phyloP scores from a whole-genome alignment of 2,797 vertebrate species.

The Thunnus albacares region DNA sequence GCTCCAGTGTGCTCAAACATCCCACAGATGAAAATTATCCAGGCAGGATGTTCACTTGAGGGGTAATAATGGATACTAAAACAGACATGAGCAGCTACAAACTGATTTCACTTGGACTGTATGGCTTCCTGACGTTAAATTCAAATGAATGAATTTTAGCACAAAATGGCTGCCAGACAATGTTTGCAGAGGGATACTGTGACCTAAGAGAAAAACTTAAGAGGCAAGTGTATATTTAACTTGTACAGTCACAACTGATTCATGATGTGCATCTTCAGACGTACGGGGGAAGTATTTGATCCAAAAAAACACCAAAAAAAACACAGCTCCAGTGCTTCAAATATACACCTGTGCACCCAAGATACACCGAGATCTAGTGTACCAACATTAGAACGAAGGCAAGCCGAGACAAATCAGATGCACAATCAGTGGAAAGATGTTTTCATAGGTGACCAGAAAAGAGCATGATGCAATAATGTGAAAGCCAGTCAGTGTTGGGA shows the following conservation, averaged over 20 bases:
- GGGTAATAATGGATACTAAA: conserved; percentile 52
- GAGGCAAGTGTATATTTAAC: background rate
- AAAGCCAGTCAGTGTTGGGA: conserved; percentile 6
- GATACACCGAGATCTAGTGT: background rate
- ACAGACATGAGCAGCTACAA: conserved; percentile 25
- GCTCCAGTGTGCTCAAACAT: conserved; percentile 51
- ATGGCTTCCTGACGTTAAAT: conserved; percentile 24
- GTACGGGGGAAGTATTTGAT: background rate
- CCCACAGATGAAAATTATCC: conserved; percentile 61
- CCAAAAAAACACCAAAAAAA: background rate
- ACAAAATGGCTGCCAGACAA: conserved; percentile 51
- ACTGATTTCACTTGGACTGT: conserved; percentile 30
- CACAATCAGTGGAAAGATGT: background rate
- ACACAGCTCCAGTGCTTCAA: background rate
- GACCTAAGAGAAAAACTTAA: background rate
- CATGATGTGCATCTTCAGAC: conserved; percentile 5
- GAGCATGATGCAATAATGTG: background rate
- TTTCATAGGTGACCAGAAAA: conserved; percentile 10
- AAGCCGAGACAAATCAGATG: background rate
- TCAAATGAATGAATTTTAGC: conserved; percentile 31
- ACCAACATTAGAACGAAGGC: background rate
- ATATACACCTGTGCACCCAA: background rate
- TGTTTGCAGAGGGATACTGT: background rate
- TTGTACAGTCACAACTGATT: background rate
- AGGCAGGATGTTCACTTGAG: conserved; percentile 53